These are phyloP conservation scores for Electrophaes corylata DNA, from an alignment of 2,888 invertebrate species.

Conservation along the genomic window DNA sequence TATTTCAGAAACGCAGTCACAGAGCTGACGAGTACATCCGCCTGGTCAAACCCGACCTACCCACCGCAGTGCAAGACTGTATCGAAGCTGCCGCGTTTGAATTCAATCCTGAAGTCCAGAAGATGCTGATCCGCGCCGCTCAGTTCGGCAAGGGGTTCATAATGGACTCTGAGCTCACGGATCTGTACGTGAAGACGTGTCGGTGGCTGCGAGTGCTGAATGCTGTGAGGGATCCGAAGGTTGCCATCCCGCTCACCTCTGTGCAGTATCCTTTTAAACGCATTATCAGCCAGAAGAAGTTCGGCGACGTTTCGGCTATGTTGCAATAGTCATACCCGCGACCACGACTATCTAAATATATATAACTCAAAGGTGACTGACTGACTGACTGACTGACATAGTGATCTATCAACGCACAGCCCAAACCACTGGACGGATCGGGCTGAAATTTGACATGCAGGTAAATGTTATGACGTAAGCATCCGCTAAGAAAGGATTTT, in stretches of 20 bases:
- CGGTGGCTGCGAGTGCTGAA: slow-evolving; percentile 95
- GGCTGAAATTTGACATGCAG: too few species aligned
- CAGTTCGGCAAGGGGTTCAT: slow-evolving; percentile 98
- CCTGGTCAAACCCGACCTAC: slow-evolving; percentile 91
- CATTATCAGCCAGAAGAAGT: not conserved
- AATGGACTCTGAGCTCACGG: slow-evolving; percentile 87
- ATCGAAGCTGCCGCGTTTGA: slow-evolving; percentile 97
- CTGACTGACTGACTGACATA: too few species aligned
- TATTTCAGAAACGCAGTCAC: slow-evolving; percentile 90
- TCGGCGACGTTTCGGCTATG: too few species aligned
- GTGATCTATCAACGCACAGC: too few species aligned
- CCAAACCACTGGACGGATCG: too few species aligned
- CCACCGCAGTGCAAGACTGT: slow-evolving; percentile 94
- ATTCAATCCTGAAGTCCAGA: slow-evolving; percentile 93
- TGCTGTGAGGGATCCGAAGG: slow-evolving; percentile 91
- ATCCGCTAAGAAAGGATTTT: too few species aligned
- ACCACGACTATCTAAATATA: too few species aligned
- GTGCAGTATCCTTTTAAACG: slow-evolving; percentile 91
- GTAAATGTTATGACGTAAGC: too few species aligned
- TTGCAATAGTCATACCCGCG: too few species aligned
- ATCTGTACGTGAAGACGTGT: slow-evolving; percentile 94
- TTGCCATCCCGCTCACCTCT: slow-evolving; percentile 95
- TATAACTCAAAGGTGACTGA: too few species aligned
- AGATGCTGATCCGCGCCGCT: slow-evolving; percentile 94
- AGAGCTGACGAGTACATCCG: slow-evolving; percentile 97